Conservation (phyloP, 2,888 invertebrate genomes). For the Pteria penguin region DNA sequence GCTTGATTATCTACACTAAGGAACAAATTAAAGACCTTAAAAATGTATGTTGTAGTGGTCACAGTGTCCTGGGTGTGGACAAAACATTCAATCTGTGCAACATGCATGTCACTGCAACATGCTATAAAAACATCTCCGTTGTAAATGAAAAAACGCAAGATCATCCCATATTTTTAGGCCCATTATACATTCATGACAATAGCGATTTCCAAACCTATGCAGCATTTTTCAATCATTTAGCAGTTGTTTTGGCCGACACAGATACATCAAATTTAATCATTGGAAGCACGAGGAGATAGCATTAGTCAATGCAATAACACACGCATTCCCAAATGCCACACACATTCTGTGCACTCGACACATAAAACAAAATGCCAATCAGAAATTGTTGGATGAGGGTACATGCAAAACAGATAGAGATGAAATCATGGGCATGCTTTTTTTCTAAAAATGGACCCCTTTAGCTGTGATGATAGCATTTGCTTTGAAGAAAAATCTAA, state of each 20-base stretch:
- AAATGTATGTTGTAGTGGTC: neutral
- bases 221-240: neutral
- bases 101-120: neutral
- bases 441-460: neutral
- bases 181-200: neutral
- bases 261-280: neutral
- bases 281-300: neutral
- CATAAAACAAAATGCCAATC: conserved; percentile 3
- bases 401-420: neutral
- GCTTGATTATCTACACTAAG: neutral
- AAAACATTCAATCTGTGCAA: neutral
- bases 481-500: conserved; percentile 4
- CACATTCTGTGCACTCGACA: too few relatives aligned
- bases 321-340: too few relatives aligned
- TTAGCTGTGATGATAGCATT: neutral
- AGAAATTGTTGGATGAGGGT: conserved; percentile 8
- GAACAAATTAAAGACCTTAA: conserved; percentile 5
- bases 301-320: too few relatives aligned
- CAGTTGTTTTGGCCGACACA: neutral
- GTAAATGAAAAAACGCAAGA: neutral
- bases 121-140: neutral
- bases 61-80: neutral
- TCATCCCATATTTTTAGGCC: neutral
- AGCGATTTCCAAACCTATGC: neutral
- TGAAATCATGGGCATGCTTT: neutral